Percentiles rank a stretch among this genome's conserved stretches.
Conservation (phyloP, 2,797 vertebrate species). For the Sebastes vulpes region DNA sequence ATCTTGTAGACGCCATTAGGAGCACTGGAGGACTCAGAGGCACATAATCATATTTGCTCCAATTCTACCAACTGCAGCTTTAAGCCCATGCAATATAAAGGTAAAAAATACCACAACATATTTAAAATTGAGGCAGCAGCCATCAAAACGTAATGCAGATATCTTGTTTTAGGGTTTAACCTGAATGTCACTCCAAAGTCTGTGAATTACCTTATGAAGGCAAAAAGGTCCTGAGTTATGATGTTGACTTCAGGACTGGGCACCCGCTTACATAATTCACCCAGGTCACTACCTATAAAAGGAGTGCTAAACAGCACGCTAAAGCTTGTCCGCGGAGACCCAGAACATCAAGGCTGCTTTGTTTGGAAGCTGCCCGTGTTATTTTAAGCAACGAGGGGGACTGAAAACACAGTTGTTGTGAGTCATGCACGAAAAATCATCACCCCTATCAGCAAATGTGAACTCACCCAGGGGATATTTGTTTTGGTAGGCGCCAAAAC, state of each 20-base stretch:
- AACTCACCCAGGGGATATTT: constrained; percentile 40
- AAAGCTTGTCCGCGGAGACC: constrained; percentile 57
- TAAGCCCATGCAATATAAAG: not conserved
- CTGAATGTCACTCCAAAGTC: constrained; percentile 32
- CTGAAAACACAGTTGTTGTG: constrained; percentile 64
- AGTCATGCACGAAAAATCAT: constrained; percentile 77
- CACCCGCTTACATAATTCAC: constrained; percentile 73
- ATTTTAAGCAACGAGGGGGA: constrained; percentile 74
- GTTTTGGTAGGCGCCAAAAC: constrained; percentile 32
- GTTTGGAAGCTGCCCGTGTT: constrained; percentile 78
- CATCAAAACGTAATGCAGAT: not conserved
- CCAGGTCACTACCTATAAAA: constrained; percentile 85
- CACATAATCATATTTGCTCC: no score
- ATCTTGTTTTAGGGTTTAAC: not conserved
- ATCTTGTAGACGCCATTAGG: no score
- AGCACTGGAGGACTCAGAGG: rapidly evolving
- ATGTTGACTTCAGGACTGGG: constrained; percentile 66
- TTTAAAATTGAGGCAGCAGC: not conserved
- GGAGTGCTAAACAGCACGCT: constrained; percentile 66
- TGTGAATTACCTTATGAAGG: constrained; percentile 72
- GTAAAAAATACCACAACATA: not conserved
- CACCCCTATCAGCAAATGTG: constrained; percentile 57
- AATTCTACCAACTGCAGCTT: no score
- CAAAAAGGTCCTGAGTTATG: constrained; percentile 43
- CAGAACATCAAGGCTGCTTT: constrained; percentile 73